A percentile compares a stretch with the other conserved stretches of the same genome.
phyloP scores from a whole-genome alignment of 2,113 vertebrate species.

The Lutjanus erythropterus region DNA sequence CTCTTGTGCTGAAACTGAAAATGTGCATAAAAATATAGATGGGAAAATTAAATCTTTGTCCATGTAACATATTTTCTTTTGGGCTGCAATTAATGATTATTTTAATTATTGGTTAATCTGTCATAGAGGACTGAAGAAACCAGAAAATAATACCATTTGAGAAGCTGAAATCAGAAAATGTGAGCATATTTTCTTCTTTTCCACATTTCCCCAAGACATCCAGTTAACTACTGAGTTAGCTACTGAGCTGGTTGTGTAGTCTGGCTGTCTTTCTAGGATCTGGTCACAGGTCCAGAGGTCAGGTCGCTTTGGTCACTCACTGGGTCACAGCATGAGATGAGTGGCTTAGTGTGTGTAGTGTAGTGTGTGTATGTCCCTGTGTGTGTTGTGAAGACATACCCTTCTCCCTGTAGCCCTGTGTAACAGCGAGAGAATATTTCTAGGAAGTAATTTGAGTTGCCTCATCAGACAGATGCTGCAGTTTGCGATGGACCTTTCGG shows the following conservation, averaged over 20 bases:
- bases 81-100: no score
- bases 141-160: no score
- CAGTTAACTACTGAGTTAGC: not conserved
- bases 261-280: constrained; percentile 45
- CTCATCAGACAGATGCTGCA: constrained; percentile 30
- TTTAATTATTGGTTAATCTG: no score
- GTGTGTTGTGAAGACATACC: constrained; percentile 4
- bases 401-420: not conserved
- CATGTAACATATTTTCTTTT: no score
- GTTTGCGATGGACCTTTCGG: constrained; percentile 43
- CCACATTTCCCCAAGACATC: not conserved
- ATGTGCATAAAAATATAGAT: not conserved
- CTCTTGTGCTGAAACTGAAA: not conserved
- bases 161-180: no score
- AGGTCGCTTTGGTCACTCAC: constrained; percentile 42
- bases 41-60: no score
- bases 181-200: not conserved
- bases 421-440: constrained; percentile 43
- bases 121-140: no score
- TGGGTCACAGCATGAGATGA: constrained; percentile 29
- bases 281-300: constrained; percentile 55
- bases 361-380: constrained; percentile 18
- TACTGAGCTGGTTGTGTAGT: constrained; percentile 6
- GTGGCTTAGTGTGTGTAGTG: not conserved
- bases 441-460: constrained; percentile 48